A percentile compares a stretch with the other conserved stretches of the same genome.
Evolutionary conservation across 2,797 vertebrate species (phyloP).

Genomic region (Oryzias sinensis): DNA sequence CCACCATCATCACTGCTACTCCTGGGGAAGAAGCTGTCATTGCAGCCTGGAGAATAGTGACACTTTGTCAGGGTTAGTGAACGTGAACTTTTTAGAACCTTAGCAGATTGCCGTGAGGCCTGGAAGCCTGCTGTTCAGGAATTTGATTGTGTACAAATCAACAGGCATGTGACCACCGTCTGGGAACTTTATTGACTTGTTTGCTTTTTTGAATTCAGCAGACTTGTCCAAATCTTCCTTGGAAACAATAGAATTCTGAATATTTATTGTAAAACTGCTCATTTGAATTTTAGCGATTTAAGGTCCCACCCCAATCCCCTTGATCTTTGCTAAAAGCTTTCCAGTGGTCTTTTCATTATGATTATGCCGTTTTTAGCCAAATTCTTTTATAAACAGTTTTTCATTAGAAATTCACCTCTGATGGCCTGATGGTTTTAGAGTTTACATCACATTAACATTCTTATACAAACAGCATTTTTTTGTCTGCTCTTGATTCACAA

Average conservation of each 20-base stretch:
- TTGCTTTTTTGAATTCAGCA: background rate
- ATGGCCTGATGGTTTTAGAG: no score
- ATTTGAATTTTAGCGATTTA: no score
- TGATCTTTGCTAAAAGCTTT: no score
- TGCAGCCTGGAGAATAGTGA: constrained; percentile 42
- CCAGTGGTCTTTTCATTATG: no score
- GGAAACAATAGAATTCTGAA: background rate
- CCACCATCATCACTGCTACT: constrained; percentile 26
- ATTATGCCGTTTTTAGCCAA: no score
- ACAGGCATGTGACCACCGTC: constrained; percentile 21
- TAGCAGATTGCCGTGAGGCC: constrained; percentile 81
- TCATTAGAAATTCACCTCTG: no score
- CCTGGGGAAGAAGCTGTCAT: constrained; percentile 23
- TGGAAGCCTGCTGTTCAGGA: constrained; percentile 54
- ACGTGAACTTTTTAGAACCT: constrained; percentile 63
- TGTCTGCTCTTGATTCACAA: no score
- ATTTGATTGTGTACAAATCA: constrained; percentile 46
- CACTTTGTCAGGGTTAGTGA: constrained; percentile 64
- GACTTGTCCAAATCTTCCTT: background rate
- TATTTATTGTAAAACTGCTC: constrained; percentile 2
- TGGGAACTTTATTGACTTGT: constrained; percentile 1
- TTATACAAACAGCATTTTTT: no score
- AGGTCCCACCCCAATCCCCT: no score
- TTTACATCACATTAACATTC: no score
- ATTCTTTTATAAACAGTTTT: no score